Conservation (phyloP, 2,888 invertebrate genomes). For the Pheosia gnoma region DNA sequence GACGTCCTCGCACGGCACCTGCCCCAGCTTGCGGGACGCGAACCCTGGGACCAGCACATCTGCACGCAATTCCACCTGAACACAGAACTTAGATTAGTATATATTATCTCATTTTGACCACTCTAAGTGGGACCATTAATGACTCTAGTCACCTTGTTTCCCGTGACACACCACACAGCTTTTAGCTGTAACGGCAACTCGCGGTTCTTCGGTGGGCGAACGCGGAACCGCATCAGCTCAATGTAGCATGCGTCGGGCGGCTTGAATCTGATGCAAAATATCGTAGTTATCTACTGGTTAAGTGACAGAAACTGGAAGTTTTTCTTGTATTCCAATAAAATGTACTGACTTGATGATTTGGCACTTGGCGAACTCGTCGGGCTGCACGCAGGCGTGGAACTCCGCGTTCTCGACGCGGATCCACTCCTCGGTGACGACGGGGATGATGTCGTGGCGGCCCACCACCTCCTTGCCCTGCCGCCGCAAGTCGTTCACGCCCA, state of each 20-base stretch:
- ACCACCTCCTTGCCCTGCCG: conserved; percentile 99
- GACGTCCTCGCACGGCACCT: conserved; percentile 99
- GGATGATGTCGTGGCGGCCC: conserved; percentile 99
- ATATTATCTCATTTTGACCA: too few relatives aligned
- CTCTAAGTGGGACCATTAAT: too few relatives aligned
- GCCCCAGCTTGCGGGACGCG: conserved; percentile 96
- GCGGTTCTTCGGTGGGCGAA: conserved; percentile 96
- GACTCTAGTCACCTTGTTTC: conserved; percentile 86
- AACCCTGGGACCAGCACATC: conserved; percentile 99
- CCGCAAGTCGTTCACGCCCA: conserved; percentile 98
- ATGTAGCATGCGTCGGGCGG: conserved; percentile 99
- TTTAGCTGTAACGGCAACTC: conserved; percentile 98
- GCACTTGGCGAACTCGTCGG: conserved; percentile 93
- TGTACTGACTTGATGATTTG: conserved; percentile 91
- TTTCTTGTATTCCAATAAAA: too few relatives aligned
- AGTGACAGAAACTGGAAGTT: background rate
- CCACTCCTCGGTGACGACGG: conserved; percentile 99
- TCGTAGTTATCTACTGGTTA: too few relatives aligned
- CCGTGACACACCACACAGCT: conserved; percentile 93
- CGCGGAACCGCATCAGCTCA: conserved; percentile 97
- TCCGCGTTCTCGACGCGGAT: conserved; percentile 97
- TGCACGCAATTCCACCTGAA: conserved; percentile 94
- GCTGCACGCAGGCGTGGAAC: conserved; percentile 97
- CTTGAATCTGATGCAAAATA: conserved; percentile 87
- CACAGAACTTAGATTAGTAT: too few relatives aligned